Base-by-base conservation (phyloP, 1,140 invertebrate genomes). In the Rhynchophorus ferrugineus region DNA sequence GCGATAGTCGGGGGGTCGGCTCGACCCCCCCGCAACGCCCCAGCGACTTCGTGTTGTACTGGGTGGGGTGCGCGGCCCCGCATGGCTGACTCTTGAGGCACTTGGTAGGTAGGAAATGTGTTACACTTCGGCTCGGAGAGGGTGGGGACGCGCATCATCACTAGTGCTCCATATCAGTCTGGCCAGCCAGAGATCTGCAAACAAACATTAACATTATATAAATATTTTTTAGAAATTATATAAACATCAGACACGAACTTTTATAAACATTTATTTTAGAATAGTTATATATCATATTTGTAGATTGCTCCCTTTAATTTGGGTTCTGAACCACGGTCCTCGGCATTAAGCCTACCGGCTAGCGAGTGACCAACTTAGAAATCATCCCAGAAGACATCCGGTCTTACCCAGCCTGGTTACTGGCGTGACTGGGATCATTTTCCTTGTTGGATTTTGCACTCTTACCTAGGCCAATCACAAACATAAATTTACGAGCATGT, bases 91-190 rank as follows among this genome's bases (percentile, higher is more conserved):
- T 62, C 61, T 68, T 69, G 66, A 70, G 68, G 68, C 68, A 70
- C 68, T 70, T 70, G 65, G 62, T 68, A 69, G 67, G 68, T 70
- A 70, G 68, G 68, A 70, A 70, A 69, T 70, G 66, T 69, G 66
- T 54, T 54, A 53, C 60, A 62, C 58, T 67, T 69, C 67, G 68
- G 68, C 68, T 70, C 68, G 67, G 67, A 69, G 66, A 61, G 66
- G 61, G 60, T 62, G 57, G 65, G 67, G 68, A 65, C 67, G 67
- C 65, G 67, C 67, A 67, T 69, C 60, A 57, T 70, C 58, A 61
- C 59, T 66, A 68, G 67, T 69, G 67, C 67, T 70, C 66, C 68
- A 70, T 70, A 61, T 69, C 67, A 70, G 67, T 69, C 67, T 69
- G 67, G 65, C 64, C 68, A 70, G 66, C 66, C 67, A 69, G 67